A percentile compares a stretch with the other conserved stretches of the same genome.
phyloP scores from a whole-genome alignment of 2,113 vertebrate species.

The Pontoporia blainvillei region DNA sequence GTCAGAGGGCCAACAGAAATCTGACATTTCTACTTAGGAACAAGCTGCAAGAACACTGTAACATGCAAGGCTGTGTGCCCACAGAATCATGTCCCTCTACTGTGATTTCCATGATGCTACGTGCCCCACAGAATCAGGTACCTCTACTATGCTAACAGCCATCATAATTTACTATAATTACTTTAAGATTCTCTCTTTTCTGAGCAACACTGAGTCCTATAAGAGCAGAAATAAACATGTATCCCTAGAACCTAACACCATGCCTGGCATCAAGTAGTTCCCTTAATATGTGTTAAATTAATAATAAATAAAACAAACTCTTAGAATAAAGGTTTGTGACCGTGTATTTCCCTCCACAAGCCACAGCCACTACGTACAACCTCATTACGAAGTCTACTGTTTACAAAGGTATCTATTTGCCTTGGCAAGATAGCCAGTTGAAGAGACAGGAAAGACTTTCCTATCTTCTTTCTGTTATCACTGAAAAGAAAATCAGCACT shows the following conservation, averaged over 20 bases:
- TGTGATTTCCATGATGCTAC: background rate
- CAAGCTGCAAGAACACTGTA: background rate
- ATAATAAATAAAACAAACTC: background rate
- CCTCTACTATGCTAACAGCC: background rate
- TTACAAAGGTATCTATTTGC: background rate
- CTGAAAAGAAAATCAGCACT: slow-evolving; percentile 1
- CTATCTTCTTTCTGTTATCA: background rate
- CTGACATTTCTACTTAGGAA: background rate
- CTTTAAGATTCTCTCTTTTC: background rate
- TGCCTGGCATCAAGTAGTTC: background rate
- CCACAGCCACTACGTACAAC: background rate
- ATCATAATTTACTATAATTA: background rate
- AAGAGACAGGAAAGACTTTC: background rate
- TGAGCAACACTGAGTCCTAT: background rate
- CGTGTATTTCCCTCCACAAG: background rate
- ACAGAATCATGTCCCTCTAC: background rate
- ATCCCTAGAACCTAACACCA: background rate
- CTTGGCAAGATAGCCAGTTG: background rate
- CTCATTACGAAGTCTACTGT: background rate
- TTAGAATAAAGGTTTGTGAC: background rate
- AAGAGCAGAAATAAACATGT: background rate
- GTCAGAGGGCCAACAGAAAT: background rate
- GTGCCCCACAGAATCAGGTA: background rate
- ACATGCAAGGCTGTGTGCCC: fast-evolving
- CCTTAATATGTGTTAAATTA: background rate